These are phyloP conservation scores for Drosophila austrosaltans DNA, from an alignment of 2,888 invertebrate species.

Conservation along the genomic window DNA sequence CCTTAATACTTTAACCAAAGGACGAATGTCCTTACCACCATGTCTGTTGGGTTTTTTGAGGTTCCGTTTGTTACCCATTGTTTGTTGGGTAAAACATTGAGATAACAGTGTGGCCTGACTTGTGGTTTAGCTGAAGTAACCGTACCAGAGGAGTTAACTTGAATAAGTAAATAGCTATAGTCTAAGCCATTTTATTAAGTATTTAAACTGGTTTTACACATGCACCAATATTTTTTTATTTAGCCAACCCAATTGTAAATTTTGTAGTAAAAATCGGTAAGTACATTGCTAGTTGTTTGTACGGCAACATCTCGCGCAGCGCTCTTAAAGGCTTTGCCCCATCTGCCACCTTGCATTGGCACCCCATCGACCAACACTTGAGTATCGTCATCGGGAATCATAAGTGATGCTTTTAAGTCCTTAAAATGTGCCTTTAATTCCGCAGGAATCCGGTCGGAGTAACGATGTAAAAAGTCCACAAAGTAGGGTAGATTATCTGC, in stretches of 20 bases:
- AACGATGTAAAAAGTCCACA: neutral
- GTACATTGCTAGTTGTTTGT: too few relatives aligned
- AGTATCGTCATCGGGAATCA: neutral
- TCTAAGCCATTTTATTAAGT: too few relatives aligned
- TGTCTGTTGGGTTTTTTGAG: neutral
- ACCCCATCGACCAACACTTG: neutral
- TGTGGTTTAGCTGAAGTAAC: neutral
- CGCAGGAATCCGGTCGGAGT: neutral
- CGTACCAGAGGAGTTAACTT: too few relatives aligned
- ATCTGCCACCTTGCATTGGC: neutral
- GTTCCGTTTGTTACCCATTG: slow-evolving; percentile 13
- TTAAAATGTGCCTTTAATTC: neutral
- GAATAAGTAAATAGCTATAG: too few relatives aligned
- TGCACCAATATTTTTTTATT: too few relatives aligned
- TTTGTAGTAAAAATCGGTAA: too few relatives aligned
- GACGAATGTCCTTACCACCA: neutral
- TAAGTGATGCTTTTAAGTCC: neutral
- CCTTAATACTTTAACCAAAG: slow-evolving; percentile 18
- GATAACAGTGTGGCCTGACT: slow-evolving; percentile 6
- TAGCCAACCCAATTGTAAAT: too few relatives aligned
- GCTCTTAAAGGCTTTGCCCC: neutral
- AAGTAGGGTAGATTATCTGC: neutral
- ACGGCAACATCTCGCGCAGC: neutral
- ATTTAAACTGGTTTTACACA: too few relatives aligned
- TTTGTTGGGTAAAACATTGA: slow-evolving; percentile 1